Evolutionary conservation across 23 tunicate species (phyloP).

Genomic region (Pegea sp.): DNA sequence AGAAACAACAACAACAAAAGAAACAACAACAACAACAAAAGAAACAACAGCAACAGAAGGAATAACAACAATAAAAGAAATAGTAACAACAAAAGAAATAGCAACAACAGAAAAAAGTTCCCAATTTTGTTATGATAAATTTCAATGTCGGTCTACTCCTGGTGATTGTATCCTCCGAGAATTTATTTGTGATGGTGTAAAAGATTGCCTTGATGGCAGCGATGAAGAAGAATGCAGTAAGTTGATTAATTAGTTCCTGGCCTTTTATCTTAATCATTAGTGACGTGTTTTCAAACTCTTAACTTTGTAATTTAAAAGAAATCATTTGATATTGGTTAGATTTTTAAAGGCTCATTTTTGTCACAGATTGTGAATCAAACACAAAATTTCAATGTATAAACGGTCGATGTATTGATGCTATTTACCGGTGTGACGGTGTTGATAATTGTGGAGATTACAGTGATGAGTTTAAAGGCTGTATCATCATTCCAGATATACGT

Average conservation of each 20-base stretch:
- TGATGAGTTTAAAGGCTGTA: constrained; percentile 3
- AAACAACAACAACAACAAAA: background rate
- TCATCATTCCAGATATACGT: background rate
- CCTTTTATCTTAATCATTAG: background rate
- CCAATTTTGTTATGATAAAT: too few species aligned
- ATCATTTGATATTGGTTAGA: background rate
- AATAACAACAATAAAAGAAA: too few species aligned
- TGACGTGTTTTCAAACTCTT: background rate
- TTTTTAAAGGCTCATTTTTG: background rate
- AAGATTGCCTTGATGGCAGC: too few species aligned
- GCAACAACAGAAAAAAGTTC: too few species aligned
- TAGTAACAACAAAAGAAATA: too few species aligned
- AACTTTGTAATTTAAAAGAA: background rate
- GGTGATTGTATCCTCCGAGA: too few species aligned
- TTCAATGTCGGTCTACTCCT: background rate
- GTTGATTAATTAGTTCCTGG: too few species aligned
- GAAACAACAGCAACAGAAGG: background rate
- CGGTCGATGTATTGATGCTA: constrained; percentile 1
- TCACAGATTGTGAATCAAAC: background rate
- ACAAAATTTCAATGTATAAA: constrained; percentile 1
- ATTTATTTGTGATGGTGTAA: too few species aligned
- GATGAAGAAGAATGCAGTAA: too few species aligned
- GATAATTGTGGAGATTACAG: constrained; percentile 6
- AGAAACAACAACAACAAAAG: background rate
- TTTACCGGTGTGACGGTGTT: constrained; percentile 1